Evolutionary conservation across 2,888 invertebrate species (phyloP).

Genomic region (Oasisia sp.): DNA sequence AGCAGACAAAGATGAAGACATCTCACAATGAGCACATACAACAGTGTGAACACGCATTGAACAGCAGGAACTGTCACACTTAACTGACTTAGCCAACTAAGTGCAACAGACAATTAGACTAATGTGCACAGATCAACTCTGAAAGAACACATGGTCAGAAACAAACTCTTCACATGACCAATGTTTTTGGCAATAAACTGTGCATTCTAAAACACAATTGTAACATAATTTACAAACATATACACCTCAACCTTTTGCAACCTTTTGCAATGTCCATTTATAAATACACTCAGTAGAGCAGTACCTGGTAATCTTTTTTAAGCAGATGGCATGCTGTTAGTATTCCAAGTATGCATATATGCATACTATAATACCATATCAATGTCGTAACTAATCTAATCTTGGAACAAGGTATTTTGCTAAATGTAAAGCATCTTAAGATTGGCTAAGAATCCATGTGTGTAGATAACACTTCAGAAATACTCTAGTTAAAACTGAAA

Average conservation of each 20-base stretch:
- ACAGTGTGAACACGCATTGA: not conserved
- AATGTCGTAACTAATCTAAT: too few relatives aligned
- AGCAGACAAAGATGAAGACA: not conserved
- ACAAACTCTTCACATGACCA: not conserved
- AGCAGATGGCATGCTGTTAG: not conserved
- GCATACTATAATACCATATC: too few relatives aligned
- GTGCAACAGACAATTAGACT: not conserved
- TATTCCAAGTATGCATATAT: not conserved
- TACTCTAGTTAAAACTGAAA: too few relatives aligned
- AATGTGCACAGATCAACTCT: not conserved
- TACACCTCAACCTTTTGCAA: too few relatives aligned
- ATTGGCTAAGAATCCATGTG: not conserved
- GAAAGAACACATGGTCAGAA: not conserved
- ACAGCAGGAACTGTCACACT: not conserved
- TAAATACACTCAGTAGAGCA: not conserved
- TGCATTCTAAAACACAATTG: not conserved
- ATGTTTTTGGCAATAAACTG: not conserved
- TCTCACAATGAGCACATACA: not conserved
- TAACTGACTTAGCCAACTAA: not conserved
- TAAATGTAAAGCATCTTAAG: not conserved
- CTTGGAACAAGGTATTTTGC: too few relatives aligned
- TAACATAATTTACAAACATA: not conserved
- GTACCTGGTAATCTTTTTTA: not conserved
- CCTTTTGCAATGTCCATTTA: not conserved
- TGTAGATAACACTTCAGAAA: too few relatives aligned